Evolutionary conservation across 2,888 invertebrate genomes (phyloP).

Genomic region (Euclidia mi): DNA sequence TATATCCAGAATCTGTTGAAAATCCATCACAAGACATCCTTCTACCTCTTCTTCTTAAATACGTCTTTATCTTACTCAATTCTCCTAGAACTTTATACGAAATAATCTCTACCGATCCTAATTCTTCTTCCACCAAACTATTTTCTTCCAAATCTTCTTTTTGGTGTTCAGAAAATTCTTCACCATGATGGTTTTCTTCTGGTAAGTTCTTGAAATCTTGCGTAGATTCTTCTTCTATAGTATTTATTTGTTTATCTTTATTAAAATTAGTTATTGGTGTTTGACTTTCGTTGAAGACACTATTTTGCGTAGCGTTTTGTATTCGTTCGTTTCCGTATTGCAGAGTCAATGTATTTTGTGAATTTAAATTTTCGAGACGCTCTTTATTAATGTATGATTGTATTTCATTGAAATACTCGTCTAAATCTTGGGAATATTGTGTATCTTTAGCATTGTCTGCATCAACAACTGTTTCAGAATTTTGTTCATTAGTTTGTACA

Average conservation of each 20-base stretch:
- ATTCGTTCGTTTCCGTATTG: background rate
- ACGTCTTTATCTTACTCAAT: conserved; percentile 72
- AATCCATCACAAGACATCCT: conserved; percentile 48
- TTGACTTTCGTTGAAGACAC: background rate
- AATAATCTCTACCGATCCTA: conserved; percentile 49
- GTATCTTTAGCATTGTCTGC: conserved; percentile 1
- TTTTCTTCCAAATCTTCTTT: conserved; percentile 21
- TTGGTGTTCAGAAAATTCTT: conserved; percentile 2
- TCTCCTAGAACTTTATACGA: conserved; percentile 81
- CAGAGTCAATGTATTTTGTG: background rate
- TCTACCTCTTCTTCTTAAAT: conserved; percentile 58
- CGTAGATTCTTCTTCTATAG: background rate
- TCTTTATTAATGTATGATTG: conserved; percentile 8
- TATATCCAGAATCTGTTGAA: conserved; percentile 74
- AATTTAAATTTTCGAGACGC: background rate
- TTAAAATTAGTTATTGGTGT: background rate
- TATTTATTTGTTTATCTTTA: background rate
- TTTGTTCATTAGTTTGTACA: background rate
- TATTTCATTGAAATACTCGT: conserved; percentile 34
- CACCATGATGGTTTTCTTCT: conserved; percentile 3
- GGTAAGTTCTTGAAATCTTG: background rate
- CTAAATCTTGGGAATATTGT: conserved; percentile 27
- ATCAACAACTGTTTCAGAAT: background rate
- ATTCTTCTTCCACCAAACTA: conserved; percentile 26
- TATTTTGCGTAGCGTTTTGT: background rate